Base-by-base conservation (phyloP, 2,888 invertebrate genomes). In the Polyploca ridens region DNA sequence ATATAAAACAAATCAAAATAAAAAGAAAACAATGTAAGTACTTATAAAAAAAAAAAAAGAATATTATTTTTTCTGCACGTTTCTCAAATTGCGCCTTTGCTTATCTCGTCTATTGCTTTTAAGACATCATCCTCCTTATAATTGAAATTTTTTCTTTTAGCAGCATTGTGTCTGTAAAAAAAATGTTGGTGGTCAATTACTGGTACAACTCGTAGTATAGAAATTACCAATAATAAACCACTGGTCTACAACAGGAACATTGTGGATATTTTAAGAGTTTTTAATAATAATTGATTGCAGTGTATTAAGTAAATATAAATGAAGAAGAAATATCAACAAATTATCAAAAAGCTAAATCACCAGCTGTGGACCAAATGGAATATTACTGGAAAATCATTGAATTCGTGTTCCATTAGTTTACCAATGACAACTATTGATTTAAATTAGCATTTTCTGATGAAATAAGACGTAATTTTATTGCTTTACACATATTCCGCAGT, bases 41-140 rank as follows among this genome's bases (percentile, higher is more conserved):
- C n/a, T n/a, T n/a, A n/a, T n/a, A n/a, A n/a, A n/a, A n/a, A n/a
- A n/a, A n/a, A n/a, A n/a, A n/a, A n/a, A n/a, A n/a, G 63, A 33
- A 66, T 63, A n/a, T 60, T 19, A 61, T 66, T 63, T 63, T 66
- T 66, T 19, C 66, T 27, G 54, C 38, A 63, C 19, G 59, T 63
- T 66, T 58, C 62, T 58, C 19, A 41, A 58, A 59, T 57, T 27
- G 65, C 62, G 58, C 67, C 67, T 46, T 65, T 64, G 33, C 58
- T 61, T 66, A 65, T 66, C 62, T 70, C 64, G 58, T 65, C 65
- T 33, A 68, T 63, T 35, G 62, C 63, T 41, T 67, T 66, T 35
- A 70, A 62, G n/a, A 69, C 63, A 66, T 67, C 69, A 66, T 66
- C 69, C 62, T 67, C 66, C 14, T 62, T 64, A 66, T 71, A 70